A percentile compares a stretch with the other conserved stretches of the same genome.
Evolutionary conservation across 2,888 invertebrate genomes (phyloP).

Genomic region (Melanostoma scalare): DNA sequence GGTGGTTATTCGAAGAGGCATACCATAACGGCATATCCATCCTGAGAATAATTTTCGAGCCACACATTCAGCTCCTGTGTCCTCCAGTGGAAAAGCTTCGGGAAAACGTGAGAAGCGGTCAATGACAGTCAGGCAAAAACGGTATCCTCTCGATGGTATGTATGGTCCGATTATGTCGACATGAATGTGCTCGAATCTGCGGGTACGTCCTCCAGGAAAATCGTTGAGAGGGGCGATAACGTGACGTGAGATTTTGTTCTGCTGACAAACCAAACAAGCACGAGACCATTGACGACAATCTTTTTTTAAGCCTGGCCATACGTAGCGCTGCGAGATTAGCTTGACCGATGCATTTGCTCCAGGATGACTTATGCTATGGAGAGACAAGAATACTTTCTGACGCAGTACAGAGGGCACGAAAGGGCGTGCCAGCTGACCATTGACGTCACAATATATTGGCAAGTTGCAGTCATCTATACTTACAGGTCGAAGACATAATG

Average conservation of each 20-base stretch:
- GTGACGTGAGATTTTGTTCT: slow-evolving; percentile 3
- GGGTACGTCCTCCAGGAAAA: background rate
- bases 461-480: background rate
- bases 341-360: too few species aligned
- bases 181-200: slow-evolving; percentile 24
- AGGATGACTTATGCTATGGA: too few species aligned
- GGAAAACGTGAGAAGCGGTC: slow-evolving; percentile 27
- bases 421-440: too few species aligned
- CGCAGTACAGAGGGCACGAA: too few species aligned
- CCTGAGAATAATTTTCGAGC: slow-evolving; percentile 4
- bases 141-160: slow-evolving; percentile 13
- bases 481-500: background rate
- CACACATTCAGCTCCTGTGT: slow-evolving; percentile 25
- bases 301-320: too few species aligned
- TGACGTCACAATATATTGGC: too few species aligned
- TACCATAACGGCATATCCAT: background rate
- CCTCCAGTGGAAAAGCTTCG: slow-evolving; percentile 25
- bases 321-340: too few species aligned
- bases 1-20: slow-evolving; percentile 7
- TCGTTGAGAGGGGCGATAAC: background rate
- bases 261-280: slow-evolving; percentile 6
- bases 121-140: slow-evolving; percentile 15
- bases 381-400: too few species aligned
- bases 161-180: slow-evolving; percentile 24
- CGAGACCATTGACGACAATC: background rate